Percentiles rank a stretch among this genome's conserved stretches.
phyloP scores from a whole-genome alignment of 2,797 vertebrate genomes.

The Acipenser transmontanus region DNA sequence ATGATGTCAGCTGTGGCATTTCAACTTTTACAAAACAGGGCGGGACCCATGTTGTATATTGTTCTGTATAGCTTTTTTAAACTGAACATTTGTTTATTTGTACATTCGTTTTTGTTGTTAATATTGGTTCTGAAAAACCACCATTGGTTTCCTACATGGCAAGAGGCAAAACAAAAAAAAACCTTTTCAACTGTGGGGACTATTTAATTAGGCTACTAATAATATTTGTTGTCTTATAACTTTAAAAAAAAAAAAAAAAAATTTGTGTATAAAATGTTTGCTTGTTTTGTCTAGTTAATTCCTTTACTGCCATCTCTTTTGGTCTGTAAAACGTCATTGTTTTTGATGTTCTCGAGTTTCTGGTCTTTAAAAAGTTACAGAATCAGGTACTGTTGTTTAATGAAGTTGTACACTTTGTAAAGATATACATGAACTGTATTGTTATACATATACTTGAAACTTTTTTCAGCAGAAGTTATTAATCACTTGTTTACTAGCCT shows the following conservation, averaged over 20 bases:
- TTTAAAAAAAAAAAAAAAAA: no score
- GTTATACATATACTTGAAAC: slow-evolving; percentile 14
- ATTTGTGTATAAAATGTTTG: slow-evolving; percentile 12
- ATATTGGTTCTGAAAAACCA: background rate
- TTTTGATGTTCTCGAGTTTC: slow-evolving; percentile 14
- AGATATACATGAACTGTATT: slow-evolving; percentile 9
- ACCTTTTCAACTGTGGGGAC: no score
- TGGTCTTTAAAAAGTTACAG: slow-evolving; percentile 20
- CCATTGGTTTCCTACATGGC: no score
- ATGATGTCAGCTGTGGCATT: background rate
- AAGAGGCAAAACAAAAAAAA: no score
- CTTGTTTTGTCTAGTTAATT: slow-evolving; percentile 1
- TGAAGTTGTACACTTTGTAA: slow-evolving; percentile 18
- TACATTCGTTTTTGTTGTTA: background rate
- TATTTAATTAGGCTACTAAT: no score
- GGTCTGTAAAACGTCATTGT: background rate
- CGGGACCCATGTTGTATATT: slow-evolving; percentile 52
- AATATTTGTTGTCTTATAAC: no score
- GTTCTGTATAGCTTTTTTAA: slow-evolving; percentile 44
- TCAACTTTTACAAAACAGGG: slow-evolving; percentile 36
- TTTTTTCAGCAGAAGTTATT: slow-evolving; percentile 1
- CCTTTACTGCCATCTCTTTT: background rate
- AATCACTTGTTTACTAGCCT: background rate
- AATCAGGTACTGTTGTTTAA: slow-evolving; percentile 41
- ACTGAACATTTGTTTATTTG: background rate